These are phyloP conservation scores for Catagonus wagneri DNA, from an alignment of 2,113 vertebrate genomes.

Conservation along the genomic window DNA sequence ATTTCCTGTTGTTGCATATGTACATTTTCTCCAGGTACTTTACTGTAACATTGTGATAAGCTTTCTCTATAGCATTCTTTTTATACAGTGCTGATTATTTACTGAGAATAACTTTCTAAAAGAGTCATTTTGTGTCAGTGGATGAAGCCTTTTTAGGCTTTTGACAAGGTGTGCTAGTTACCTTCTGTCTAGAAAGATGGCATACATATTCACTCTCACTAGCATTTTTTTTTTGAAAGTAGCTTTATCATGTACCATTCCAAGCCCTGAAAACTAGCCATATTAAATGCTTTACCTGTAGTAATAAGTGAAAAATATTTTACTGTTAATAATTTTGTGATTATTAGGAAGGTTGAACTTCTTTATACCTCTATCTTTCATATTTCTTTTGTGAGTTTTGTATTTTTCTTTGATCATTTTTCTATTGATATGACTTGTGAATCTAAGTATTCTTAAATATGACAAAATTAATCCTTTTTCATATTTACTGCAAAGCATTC, in stretches of 20 bases:
- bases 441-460: background rate
- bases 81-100: background rate
- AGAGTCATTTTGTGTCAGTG: background rate
- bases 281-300: background rate
- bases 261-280: background rate
- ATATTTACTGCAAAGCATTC: background rate
- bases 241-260: background rate
- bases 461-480: background rate
- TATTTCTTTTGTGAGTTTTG: background rate
- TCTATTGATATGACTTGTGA: background rate
- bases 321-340: background rate
- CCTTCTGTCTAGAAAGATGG: background rate
- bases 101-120: background rate
- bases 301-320: conserved; percentile 18
- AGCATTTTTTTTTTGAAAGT: conserved; percentile 9
- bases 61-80: conserved; percentile 25
- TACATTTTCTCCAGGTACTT: background rate
- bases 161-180: background rate
- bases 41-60: background rate
- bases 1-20: background rate
- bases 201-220: background rate
- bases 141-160: background rate
- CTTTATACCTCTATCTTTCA: background rate
- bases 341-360: background rate
- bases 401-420: background rate